phyloP scores from a whole-genome alignment of 1,140 invertebrate genomes.

The Matsumurasca onukii region DNA sequence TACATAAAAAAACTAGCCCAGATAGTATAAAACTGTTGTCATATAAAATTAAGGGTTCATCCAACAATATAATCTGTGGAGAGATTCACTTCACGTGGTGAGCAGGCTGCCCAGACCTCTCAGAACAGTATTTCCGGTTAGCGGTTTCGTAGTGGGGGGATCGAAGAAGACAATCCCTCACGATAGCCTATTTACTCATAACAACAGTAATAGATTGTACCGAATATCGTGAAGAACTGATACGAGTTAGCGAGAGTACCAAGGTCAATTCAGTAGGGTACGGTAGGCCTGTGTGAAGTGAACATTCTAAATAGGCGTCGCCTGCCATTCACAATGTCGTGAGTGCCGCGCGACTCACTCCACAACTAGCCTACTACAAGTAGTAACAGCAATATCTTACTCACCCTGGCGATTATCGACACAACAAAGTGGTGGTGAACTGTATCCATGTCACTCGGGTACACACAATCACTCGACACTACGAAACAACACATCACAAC shows the following conservation, averaged over 20 bases:
- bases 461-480: background rate
- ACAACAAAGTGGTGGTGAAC: background rate
- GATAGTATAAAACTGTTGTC: too few relatives aligned
- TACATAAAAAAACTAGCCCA: too few relatives aligned
- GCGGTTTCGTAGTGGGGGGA: slow-evolving; percentile 19
- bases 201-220: too few relatives aligned
- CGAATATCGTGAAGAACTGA: too few relatives aligned
- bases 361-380: background rate
- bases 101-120: too few relatives aligned
- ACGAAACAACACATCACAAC: background rate
- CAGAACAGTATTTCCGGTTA: slow-evolving; percentile 28
- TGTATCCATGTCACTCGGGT: background rate
- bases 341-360: background rate
- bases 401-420: background rate
- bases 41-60: too few relatives aligned
- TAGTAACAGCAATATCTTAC: background rate
- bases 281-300: too few relatives aligned
- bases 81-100: slow-evolving; percentile 25
- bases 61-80: too few relatives aligned
- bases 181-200: too few relatives aligned
- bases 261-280: too few relatives aligned
- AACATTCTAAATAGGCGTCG: background rate
- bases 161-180: background rate
- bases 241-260: background rate
- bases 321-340: slow-evolving; percentile 19